A percentile compares a stretch with the other conserved stretches of the same genome.
Evolutionary conservation across 2,113 vertebrate genomes (phyloP).

Genomic region (Indicator maculatus): DNA sequence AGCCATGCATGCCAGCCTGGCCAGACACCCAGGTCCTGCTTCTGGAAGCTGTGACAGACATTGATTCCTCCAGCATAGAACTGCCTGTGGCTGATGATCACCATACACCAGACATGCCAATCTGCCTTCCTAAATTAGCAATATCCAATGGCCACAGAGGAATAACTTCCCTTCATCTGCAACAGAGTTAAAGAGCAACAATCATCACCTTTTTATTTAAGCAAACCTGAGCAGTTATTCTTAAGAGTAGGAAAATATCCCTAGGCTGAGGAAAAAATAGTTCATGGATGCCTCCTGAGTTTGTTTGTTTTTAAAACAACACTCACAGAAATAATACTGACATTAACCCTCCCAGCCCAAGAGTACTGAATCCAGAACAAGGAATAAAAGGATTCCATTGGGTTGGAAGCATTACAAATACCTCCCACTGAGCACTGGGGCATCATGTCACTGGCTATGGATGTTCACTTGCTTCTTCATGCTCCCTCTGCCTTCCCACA

Average conservation of each 20-base stretch:
- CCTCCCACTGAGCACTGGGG: accelerated
- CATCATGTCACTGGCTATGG: neutral
- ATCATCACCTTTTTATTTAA: neutral
- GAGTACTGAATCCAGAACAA: neutral
- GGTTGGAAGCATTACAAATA: neutral
- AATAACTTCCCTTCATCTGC: neutral
- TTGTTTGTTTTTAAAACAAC: neutral
- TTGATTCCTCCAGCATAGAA: neutral
- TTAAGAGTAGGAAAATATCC: neutral
- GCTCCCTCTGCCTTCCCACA: slow-evolving; percentile 1
- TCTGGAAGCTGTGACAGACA: neutral
- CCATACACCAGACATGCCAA: neutral
- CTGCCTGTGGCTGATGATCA: neutral
- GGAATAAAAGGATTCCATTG: neutral
- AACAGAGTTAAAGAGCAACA: neutral
- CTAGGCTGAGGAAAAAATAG: neutral
- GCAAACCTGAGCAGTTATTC: neutral
- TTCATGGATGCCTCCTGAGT: neutral
- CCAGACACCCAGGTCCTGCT: neutral
- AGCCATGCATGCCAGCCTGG: neutral
- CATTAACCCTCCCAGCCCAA: neutral
- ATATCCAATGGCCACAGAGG: neutral
- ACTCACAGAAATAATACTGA: neutral
- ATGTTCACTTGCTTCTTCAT: neutral
- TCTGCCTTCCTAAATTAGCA: neutral